These are phyloP conservation scores for Spodoptera frugiperda DNA, from an alignment of 1,140 invertebrate genomes.

Conservation along the genomic window DNA sequence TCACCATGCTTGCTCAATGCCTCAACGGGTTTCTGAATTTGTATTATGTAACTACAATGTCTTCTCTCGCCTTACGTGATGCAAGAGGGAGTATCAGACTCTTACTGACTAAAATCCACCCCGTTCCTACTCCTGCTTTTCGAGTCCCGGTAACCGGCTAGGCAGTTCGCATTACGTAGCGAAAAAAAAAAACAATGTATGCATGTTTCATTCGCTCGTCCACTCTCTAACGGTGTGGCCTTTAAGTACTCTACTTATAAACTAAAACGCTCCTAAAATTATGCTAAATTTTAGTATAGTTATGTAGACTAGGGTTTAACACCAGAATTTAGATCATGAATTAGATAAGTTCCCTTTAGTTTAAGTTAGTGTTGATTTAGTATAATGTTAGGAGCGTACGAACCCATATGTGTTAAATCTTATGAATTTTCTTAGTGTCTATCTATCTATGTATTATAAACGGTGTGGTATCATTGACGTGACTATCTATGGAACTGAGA, in stretches of 20 bases:
- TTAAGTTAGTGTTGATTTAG: background rate
- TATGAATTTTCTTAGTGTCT: constrained; percentile 48
- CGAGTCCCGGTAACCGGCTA: too few relatives aligned
- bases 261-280: background rate
- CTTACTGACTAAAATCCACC: too few relatives aligned
- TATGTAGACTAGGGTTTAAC: background rate
- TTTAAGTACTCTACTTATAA: background rate
- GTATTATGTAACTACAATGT: too few relatives aligned
- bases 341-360: background rate
- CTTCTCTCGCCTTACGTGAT: too few relatives aligned
- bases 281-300: constrained; percentile 13
- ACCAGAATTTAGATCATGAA: background rate
- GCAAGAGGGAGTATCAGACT: too few relatives aligned
- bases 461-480: background rate
- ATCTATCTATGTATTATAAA: constrained; percentile 1
- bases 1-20: too few relatives aligned
- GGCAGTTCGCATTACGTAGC: too few relatives aligned
- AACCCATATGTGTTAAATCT: constrained; percentile 32
- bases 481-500: background rate
- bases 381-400: background rate
- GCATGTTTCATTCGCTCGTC: too few relatives aligned
- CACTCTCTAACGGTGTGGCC: too few relatives aligned
- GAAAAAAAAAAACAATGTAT: too few relatives aligned
- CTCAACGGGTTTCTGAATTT: too few relatives aligned
- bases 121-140: too few relatives aligned